A percentile compares a stretch with the other conserved stretches of the same genome.
phyloP scores from a whole-genome alignment of 2,888 invertebrate species.

The Encarsia formosa region DNA sequence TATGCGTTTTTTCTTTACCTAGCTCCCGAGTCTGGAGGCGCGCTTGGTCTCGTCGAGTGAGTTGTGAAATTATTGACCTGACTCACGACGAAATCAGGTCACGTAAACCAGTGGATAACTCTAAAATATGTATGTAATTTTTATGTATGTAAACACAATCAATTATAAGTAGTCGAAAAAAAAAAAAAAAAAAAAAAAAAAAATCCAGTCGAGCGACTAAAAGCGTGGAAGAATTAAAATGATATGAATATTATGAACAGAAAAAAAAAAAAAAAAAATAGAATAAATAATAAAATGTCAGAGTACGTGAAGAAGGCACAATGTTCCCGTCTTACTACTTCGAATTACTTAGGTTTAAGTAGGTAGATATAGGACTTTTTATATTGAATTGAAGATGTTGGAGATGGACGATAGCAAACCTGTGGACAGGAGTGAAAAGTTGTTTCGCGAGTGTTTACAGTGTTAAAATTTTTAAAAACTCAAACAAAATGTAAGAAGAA shows the following conservation, averaged over 20 bases:
- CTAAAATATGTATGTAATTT: slow-evolving; percentile 1
- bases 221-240: slow-evolving; percentile 13
- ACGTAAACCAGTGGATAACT: too few relatives aligned
- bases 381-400: slow-evolving; percentile 24
- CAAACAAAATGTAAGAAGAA: neutral
- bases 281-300: neutral
- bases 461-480: neutral
- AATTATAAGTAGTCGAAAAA: neutral
- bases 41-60: neutral
- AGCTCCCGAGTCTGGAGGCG: neutral
- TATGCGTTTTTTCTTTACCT: slow-evolving; percentile 6
- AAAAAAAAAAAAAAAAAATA: slow-evolving; percentile 5
- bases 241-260: neutral
- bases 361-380: slow-evolving; percentile 41
- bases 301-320: slow-evolving; percentile 10
- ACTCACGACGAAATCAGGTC: too few relatives aligned
- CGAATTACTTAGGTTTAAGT: slow-evolving; percentile 38
- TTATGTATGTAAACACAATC: neutral
- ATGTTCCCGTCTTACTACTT: slow-evolving; percentile 28
- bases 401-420: neutral
- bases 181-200: neutral
- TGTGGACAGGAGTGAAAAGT: neutral
- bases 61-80: neutral
- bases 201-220: slow-evolving; percentile 6
- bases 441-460: neutral